Evolutionary conservation across 2,888 invertebrate species (phyloP), one percentile per base, ranked within the genome.

Genomic region (Sesia apiformis): DNA sequence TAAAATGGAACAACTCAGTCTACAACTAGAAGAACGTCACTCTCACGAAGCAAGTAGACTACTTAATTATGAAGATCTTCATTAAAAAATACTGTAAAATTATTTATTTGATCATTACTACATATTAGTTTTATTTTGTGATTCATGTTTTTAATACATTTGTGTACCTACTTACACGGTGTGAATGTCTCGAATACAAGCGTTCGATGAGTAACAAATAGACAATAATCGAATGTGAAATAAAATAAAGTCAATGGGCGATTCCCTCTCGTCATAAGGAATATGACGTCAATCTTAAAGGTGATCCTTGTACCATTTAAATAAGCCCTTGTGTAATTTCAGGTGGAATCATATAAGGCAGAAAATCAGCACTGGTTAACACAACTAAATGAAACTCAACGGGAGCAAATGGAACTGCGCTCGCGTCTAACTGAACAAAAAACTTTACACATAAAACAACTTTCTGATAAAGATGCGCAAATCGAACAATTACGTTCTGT

Each of bases 351-450:
- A 38, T 94, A 93, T 64, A 92, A 92, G 66, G 89, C 86, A 3
- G 93, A 93, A 67, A 90, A 91, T 49, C 90, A 91, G 55, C 93
- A 93, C 63, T 92, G 93, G 91, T 65, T 92, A 39, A 70, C 83
- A 3, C 92, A 93, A 64, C 77, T 92, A 0, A 90, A 78, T 55
- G 86, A 85, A 46, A 88, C 84, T 49, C 91, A 91, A 59, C 78
- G 82, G 2, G 91, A 91, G 57, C 90, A 91, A 40, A 73, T 84
- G 56, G 91, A 90, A 40, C 64, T 92, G 42, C 86, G 91, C 4
- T 72, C 85, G 8, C 84, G 88, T 55, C 68, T 92, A 3, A 84
- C 87, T 0, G 89, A 90, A 56, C 86, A 88, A 58, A 87, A 83
- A 59, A 72, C 86, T 0, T 43, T 73, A 1, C 72, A 81, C 50